Conservation (phyloP, 2,797 vertebrate species). For the Notamacropus eugenii region DNA sequence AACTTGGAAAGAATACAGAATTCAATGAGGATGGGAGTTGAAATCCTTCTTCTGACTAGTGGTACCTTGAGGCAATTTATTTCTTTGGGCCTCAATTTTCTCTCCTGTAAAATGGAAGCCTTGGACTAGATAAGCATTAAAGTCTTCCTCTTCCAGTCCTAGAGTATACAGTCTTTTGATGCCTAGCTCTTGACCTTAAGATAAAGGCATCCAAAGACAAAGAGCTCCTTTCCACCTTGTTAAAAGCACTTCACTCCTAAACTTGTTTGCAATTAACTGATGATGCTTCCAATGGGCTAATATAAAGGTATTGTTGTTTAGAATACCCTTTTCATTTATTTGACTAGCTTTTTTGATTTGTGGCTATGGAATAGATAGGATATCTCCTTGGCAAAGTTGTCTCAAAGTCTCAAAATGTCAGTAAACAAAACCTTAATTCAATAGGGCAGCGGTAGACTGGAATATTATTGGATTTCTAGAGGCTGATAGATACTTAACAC, state of each 20-base stretch:
- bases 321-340: background rate
- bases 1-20: background rate
- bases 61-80: background rate
- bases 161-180: background rate
- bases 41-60: background rate
- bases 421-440: background rate
- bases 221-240: background rate
- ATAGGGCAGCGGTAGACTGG: background rate
- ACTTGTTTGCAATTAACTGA: background rate
- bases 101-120: background rate
- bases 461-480: slow-evolving; percentile 20
- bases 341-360: background rate
- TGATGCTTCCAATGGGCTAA: background rate
- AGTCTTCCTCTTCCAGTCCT: background rate
- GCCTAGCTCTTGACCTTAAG: background rate
- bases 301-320: background rate
- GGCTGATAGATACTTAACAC: slow-evolving; percentile 50
- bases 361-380: background rate
- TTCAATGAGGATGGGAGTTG: background rate
- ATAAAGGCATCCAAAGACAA: background rate
- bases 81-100: background rate
- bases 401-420: background rate
- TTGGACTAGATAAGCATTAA: background rate
- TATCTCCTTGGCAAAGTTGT: background rate
- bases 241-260: background rate